These are phyloP conservation scores for Blera fallax DNA, from an alignment of 2,888 invertebrate species.

Conservation along the genomic window DNA sequence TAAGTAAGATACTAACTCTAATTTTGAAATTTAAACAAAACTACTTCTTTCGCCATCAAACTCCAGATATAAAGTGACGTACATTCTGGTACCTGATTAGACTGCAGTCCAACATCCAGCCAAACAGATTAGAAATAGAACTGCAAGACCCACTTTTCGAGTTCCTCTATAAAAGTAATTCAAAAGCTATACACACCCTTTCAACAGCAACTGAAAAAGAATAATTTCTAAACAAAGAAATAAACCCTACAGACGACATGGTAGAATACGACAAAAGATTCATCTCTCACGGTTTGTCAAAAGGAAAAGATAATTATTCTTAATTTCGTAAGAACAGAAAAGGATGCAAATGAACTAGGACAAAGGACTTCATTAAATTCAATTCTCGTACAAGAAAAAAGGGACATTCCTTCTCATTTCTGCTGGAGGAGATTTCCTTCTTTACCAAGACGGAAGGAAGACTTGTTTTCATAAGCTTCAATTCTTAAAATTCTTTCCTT, in stretches of 20 bases:
- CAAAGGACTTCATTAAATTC: slow-evolving; percentile 56
- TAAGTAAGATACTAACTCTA: too few relatives aligned
- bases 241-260: neutral
- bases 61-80: too few relatives aligned
- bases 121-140: too few relatives aligned
- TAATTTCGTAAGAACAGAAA: slow-evolving; percentile 9
- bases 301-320: slow-evolving; percentile 20
- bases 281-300: slow-evolving; percentile 14
- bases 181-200: too few relatives aligned
- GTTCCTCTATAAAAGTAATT: too few relatives aligned
- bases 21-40: too few relatives aligned
- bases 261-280: neutral
- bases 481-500: slow-evolving; percentile 7
- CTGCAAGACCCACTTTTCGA: too few relatives aligned
- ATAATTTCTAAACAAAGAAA: neutral
- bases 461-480: slow-evolving; percentile 46
- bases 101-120: too few relatives aligned
- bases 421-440: slow-evolving; percentile 7
- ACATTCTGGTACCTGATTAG: too few relatives aligned
- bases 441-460: slow-evolving; percentile 16
- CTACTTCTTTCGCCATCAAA: too few relatives aligned
- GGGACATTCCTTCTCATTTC: slow-evolving; percentile 15
- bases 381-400: slow-evolving; percentile 21
- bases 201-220: too few relatives aligned
- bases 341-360: slow-evolving; percentile 43